Base-by-base conservation (phyloP, 2,888 invertebrate genomes). In the Drosophila nr. perissopoda region DNA sequence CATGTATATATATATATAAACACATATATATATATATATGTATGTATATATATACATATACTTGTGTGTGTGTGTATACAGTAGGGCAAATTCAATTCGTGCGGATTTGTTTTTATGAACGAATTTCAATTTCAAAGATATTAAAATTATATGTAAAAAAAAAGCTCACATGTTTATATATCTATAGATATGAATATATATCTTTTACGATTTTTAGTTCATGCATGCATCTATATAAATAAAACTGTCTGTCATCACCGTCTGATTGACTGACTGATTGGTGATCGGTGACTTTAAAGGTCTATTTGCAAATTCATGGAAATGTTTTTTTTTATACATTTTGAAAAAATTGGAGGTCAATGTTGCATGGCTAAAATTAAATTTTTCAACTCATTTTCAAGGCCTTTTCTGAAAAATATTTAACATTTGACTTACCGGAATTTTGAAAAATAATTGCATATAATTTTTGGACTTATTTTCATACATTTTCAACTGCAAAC, bases 81-180 rank as follows among this genome's bases (percentile, higher is more conserved):
- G 66, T 66, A 52, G 66, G 52, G 66, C 49, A 66, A 52, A 64
- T 49, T 33, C 25, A 42, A 42, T 45, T 66, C 45, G 53, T 54
- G 56, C 42, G 40, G 34, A 60, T 56, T 69, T 62, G 58, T 45
- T 53, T 54, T 67, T 67, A 67, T 66, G 67, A 67, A 54, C 48
- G 67, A 62, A 64, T 69, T 79, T 74, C 72, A 52, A 42, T 40
- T 52, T 65, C 21, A 52, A 38, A 66, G 21, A 40, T 64, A 66
- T 27, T 52, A n/a, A 34, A 66, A 66, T 34, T 36, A 63, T 65
- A 51, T 65, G 45, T 57, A 34, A 52, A 33, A 40, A 38, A 38
- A 40, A 52, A 42, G 36, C 29, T 42, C 40, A 33, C 33, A 52
- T 48, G 33, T 48, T 48, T 27, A 33, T 38, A 36, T 54, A 45